Evolutionary conservation across 2,113 vertebrate genomes (phyloP), one percentile per base, ranked within the genome.

Genomic region (Emydocephalus ijimae): DNA sequence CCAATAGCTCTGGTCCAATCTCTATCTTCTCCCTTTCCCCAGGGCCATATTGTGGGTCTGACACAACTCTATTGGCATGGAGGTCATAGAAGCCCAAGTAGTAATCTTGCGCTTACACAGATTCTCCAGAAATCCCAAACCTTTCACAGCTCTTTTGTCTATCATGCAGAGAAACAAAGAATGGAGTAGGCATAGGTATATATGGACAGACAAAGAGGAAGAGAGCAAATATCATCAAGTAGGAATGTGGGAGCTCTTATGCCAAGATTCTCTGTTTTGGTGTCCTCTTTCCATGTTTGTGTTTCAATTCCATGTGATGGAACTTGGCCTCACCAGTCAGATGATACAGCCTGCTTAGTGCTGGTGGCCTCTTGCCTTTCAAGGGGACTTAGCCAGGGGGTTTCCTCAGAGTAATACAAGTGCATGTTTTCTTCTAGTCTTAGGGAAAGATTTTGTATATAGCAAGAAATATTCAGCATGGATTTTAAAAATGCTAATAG

Each of bases 101-200:
- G 21, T 90, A 23, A 43, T 74, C 23, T 61, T 92, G 88, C 21
- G n/a, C 8, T 74, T 86, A 3, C 88, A 92, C 29, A 92, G 74
- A 39, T 92, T 92, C 61, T 92, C 92, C 45, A 92, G 55, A n/a
- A 92, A 92, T 52, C 88, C 45, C n/a, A 89, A 92, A 7, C 74
- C 55, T 81, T 86, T 88, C 57, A 85, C 88, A 50, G 74, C 88
- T 34, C 45, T 92, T 48, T 86, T 92, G 29, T 74, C 88, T 86
- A 45, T 56, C 20, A 89, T 90, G n/a, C 55, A 74, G 56, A 92
- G 55, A 61, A 56, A 56, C 55, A 86, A 90, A n/a, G 88, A 92
- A 52, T n/a, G 14, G 4, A 86, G 9, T 61, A 74, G 92, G 7
- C 88, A 92, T 23, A 57, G 55, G 74, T 90, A 43, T 39, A 3